phyloP scores from a whole-genome alignment of 2,797 vertebrate species.

The Odontamblyopus rebecca region DNA sequence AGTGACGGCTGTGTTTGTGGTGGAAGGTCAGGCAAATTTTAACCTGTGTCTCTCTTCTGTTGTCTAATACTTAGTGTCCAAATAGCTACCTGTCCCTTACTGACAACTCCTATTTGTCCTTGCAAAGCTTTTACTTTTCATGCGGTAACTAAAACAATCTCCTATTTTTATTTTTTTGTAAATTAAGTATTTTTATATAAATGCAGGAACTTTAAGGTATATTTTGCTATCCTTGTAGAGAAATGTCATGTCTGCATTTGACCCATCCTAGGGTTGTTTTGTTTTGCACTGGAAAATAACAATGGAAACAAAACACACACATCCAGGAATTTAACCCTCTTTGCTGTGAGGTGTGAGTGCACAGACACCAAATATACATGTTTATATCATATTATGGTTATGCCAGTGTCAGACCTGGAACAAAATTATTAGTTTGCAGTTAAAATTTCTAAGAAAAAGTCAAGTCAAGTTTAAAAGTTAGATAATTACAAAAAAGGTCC shows the following conservation, averaged over 20 bases:
- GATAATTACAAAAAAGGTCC: too few relatives aligned
- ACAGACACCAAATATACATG: background rate
- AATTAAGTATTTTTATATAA: too few relatives aligned
- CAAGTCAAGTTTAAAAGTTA: too few relatives aligned
- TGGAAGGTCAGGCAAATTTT: constrained; percentile 20
- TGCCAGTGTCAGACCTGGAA: background rate
- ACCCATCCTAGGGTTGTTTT: too few relatives aligned
- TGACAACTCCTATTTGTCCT: constrained; percentile 20
- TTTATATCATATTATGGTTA: background rate
- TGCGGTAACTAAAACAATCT: background rate
- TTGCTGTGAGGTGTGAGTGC: background rate
- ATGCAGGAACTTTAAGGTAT: too few relatives aligned
- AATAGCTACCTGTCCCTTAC: constrained; percentile 9
- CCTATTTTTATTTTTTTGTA: too few relatives aligned
- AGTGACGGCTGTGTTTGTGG: constrained; percentile 28
- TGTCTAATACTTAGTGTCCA: constrained; percentile 40
- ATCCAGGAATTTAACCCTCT: background rate
- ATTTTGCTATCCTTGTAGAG: too few relatives aligned
- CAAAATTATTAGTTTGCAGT: background rate
- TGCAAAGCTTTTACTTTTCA: background rate
- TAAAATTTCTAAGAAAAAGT: too few relatives aligned
- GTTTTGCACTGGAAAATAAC: too few relatives aligned
- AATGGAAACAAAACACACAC: background rate
- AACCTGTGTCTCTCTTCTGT: constrained; percentile 17
- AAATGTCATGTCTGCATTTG: too few relatives aligned